phyloP scores from a whole-genome alignment of 2,113 vertebrate genomes.

The Apaloderma vittatum region DNA sequence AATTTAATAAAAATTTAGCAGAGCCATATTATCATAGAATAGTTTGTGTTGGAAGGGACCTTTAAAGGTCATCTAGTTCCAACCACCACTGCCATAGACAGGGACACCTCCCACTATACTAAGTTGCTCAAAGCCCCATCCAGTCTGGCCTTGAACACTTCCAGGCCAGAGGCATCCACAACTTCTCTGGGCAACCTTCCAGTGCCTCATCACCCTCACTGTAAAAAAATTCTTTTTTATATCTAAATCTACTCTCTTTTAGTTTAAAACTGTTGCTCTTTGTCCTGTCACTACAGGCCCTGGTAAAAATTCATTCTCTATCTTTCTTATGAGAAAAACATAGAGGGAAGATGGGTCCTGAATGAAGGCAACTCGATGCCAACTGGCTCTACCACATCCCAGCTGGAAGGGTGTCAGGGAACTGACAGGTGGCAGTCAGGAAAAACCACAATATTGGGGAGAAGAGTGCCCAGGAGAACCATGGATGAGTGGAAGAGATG shows the following conservation, averaged over 20 bases:
- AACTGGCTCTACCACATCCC: not conserved
- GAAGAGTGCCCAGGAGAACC: not conserved
- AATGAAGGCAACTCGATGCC: not conserved
- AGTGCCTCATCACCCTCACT: rapidly evolving
- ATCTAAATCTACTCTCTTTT: not conserved
- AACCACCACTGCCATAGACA: rapidly evolving
- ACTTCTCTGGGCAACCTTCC: not conserved
- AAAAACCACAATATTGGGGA: not conserved
- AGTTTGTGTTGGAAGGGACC: not conserved
- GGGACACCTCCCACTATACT: not conserved
- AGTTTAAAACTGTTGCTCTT: not conserved
- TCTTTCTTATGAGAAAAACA: not conserved
- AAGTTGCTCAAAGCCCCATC: not conserved
- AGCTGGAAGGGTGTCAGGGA: not conserved
- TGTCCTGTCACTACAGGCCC: not conserved
- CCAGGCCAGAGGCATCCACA: not conserved
- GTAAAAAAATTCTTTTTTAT: not conserved
- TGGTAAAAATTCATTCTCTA: not conserved
- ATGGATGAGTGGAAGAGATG: not conserved
- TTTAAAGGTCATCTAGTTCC: not conserved
- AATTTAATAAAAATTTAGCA: not conserved
- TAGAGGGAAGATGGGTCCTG: not conserved
- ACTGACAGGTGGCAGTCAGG: not conserved
- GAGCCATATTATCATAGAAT: not conserved
- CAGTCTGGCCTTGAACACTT: not conserved